phyloP scores from a whole-genome alignment of 2,888 invertebrate species.

The Marasmarcha lunaedactyla region DNA sequence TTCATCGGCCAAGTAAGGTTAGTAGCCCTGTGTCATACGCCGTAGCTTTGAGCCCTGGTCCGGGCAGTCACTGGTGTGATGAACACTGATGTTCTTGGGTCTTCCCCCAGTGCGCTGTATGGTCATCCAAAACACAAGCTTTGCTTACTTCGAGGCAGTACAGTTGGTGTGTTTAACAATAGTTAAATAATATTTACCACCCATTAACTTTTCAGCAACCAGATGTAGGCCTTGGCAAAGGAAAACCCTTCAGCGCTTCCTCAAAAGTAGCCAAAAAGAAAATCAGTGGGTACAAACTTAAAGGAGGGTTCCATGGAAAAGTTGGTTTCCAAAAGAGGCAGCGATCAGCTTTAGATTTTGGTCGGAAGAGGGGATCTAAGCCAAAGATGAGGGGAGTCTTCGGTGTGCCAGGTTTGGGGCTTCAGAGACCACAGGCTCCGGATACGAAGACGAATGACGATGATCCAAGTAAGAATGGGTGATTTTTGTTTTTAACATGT shows the following conservation, averaged over 20 bases:
- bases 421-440: conserved; percentile 75
- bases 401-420: conserved; percentile 82
- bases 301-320: conserved; percentile 75
- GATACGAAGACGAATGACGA: conserved; percentile 61
- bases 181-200: no score
- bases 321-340: conserved; percentile 80
- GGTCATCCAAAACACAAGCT: no score
- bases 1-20: no score
- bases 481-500: background rate
- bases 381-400: conserved; percentile 89
- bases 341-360: conserved; percentile 77
- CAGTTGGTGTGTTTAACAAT: no score
- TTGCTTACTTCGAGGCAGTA: no score
- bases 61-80: no score
- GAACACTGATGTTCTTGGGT: no score
- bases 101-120: no score
- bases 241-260: conserved; percentile 81
- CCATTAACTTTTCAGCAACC: conserved; percentile 25
- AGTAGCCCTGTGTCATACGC: no score
- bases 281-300: conserved; percentile 76
- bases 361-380: conserved; percentile 87
- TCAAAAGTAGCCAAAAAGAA: conserved; percentile 84
- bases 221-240: conserved; percentile 80
- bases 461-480: conserved; percentile 44
- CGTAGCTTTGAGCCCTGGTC: no score